Conservation (phyloP, 2,797 vertebrate genomes). For the Crocidura indochinensis region DNA sequence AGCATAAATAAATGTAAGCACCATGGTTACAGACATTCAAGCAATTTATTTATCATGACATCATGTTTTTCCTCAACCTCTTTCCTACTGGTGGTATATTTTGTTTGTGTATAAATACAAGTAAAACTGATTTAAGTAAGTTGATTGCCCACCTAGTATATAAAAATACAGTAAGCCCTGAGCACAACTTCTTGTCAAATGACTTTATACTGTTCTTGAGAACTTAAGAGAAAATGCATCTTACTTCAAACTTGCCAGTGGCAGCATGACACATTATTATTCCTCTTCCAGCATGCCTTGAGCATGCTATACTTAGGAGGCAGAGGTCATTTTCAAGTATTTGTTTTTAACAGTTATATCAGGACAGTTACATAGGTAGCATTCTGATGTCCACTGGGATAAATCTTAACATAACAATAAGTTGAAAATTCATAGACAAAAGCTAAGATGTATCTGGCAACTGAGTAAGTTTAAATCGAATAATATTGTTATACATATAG, state of each 20-base stretch:
- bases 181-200: background rate
- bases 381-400: background rate
- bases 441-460: background rate
- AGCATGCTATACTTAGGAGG: conserved; percentile 28
- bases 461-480: conserved; percentile 15
- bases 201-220: conserved; percentile 32
- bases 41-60: background rate
- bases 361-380: background rate
- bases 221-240: background rate
- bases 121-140: background rate
- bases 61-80: background rate
- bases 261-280: background rate
- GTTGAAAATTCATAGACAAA: background rate
- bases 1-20: background rate
- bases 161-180: background rate
- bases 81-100: background rate
- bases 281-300: background rate
- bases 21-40: background rate
- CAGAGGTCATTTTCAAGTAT: background rate
- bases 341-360: conserved; percentile 21
- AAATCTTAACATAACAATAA: background rate
- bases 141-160: background rate
- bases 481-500: background rate
- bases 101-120: background rate
- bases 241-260: conserved; percentile 25